A percentile compares a stretch with the other conserved stretches of the same genome.
Conservation (phyloP, 92 coral and sea anemone genomes). For the Porites evermanni region DNA sequence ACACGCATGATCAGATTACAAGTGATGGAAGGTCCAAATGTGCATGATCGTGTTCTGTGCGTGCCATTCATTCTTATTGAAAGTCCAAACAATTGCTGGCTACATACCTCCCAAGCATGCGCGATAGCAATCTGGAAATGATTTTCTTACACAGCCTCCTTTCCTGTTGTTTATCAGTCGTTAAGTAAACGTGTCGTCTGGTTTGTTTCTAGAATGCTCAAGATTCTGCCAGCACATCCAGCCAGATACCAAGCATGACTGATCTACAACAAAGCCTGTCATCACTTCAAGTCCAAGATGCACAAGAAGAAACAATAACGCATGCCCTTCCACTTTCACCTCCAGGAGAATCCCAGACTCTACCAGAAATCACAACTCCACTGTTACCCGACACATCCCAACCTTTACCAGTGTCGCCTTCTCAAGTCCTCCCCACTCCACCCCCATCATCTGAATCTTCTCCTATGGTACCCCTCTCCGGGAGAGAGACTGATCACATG, state of each 20-base stretch:
- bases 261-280: conserved; percentile 27
- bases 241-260: conserved; percentile 29
- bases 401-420: conserved; percentile 53
- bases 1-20: too few relatives aligned
- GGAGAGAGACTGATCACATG: not conserved
- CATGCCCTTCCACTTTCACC: conserved; percentile 27
- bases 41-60: too few relatives aligned
- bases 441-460: conserved; percentile 85
- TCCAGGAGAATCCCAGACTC: conserved; percentile 48
- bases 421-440: conserved; percentile 80
- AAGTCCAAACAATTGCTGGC: too few relatives aligned
- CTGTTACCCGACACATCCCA: conserved; percentile 23
- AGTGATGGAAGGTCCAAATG: too few relatives aligned
- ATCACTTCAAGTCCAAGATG: conserved; percentile 20
- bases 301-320: conserved; percentile 18
- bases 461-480: conserved; percentile 44
- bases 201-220: not conserved
- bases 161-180: not conserved
- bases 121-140: too few relatives aligned
- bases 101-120: too few relatives aligned
- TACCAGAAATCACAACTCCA: conserved; percentile 18
- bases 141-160: not conserved
- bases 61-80: too few relatives aligned
- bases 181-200: not conserved
- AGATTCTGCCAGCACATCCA: conserved; percentile 36